Conservation (phyloP, 2,888 invertebrate genomes). For the Apomyelois bistriatella region DNA sequence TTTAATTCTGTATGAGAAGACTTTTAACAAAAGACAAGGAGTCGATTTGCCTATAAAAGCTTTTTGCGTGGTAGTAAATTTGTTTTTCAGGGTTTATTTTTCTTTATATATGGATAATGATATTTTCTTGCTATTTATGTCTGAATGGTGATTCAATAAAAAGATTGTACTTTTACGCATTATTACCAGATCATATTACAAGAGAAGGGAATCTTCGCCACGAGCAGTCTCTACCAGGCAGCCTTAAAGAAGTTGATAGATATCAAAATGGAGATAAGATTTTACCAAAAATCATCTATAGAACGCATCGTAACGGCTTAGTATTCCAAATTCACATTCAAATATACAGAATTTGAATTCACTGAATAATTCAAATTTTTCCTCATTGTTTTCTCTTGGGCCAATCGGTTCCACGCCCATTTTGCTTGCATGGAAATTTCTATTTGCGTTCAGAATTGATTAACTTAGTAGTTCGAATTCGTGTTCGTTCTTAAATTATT, state of each 20-base stretch:
- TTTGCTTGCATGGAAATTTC: background rate
- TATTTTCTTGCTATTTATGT: too few species aligned
- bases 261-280: too few species aligned
- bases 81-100: background rate
- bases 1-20: background rate
- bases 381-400: background rate
- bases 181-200: too few species aligned
- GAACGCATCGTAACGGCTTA: too few species aligned
- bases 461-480: background rate
- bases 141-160: too few species aligned
- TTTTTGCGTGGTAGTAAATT: background rate
- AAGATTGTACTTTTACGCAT: too few species aligned
- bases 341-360: background rate
- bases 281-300: too few species aligned
- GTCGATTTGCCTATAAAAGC: background rate
- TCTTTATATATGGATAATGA: too few species aligned
- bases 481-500: too few species aligned
- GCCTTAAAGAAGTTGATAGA: too few species aligned
- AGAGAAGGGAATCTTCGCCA: too few species aligned
- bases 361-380: slow-evolving; percentile 1
- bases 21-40: background rate
- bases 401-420: background rate
- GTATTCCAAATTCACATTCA: background rate
- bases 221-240: too few species aligned
- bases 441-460: background rate